Evolutionary conservation across 2,888 invertebrate genomes (phyloP).

Genomic region (Latrodectus hesperus): DNA sequence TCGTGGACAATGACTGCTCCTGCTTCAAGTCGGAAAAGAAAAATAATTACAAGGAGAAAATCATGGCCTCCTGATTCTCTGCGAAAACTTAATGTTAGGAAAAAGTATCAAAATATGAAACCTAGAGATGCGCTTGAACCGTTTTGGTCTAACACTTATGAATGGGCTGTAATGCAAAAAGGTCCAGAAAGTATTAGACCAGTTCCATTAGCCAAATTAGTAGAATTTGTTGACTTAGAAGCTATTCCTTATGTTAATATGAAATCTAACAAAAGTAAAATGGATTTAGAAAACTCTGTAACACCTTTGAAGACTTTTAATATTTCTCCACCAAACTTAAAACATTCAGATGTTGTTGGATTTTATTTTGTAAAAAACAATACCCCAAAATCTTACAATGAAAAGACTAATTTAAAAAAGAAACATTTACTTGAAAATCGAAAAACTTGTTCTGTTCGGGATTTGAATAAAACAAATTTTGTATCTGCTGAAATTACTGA

Average conservation of each 20-base stretch:
- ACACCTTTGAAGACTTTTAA: neutral
- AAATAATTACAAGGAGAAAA: slow-evolving; percentile 28
- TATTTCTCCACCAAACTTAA: neutral
- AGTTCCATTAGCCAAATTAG: slow-evolving; percentile 50
- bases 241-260: slow-evolving; percentile 6
- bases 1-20: slow-evolving; percentile 49
- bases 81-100: slow-evolving; percentile 39
- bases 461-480: slow-evolving; percentile 39
- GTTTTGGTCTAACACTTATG: slow-evolving; percentile 57
- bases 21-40: slow-evolving; percentile 24
- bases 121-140: slow-evolving; percentile 45
- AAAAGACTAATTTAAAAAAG: slow-evolving; percentile 47
- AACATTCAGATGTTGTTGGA: slow-evolving; percentile 17
- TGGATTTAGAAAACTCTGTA: neutral
- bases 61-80: slow-evolving; percentile 63
- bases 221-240: slow-evolving; percentile 36
- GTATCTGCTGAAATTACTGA: neutral
- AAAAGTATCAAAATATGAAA: slow-evolving; percentile 58
- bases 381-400: slow-evolving; percentile 9
- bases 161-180: slow-evolving; percentile 56
- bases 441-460: slow-evolving; percentile 11
- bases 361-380: slow-evolving; percentile 39
- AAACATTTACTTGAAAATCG: slow-evolving; percentile 20
- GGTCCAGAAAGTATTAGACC: slow-evolving; percentile 46
- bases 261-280: too few species aligned